Base-by-base conservation (phyloP, 2,797 vertebrate species). In the Tangara arthus region DNA sequence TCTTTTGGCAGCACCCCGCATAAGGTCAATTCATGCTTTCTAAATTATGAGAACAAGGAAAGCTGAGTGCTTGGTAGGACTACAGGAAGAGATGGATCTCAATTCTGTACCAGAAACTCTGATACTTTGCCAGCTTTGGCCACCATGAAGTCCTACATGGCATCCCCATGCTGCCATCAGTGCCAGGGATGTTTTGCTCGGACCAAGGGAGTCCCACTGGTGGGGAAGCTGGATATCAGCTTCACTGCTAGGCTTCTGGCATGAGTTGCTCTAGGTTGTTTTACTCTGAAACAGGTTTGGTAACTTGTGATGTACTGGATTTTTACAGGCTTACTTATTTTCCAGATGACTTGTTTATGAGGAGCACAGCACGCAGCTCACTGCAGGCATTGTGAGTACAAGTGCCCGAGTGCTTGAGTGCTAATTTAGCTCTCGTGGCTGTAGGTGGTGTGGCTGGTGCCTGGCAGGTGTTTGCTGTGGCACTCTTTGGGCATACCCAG, bases 261-360 rank as follows among this genome's bases (percentile, higher is more conserved):
- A 1, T 47, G 66, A 76, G 32, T 65, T 87, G 69, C 84, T 69
- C 69, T 73, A 75, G 49, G 84, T 69, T 82, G 34, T 93, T 95
- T 86, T 88, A 93, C 85, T 84, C 88, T 22, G 82, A 76, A 96
- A 96, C 95, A 94, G 96, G 94, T 96, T 95, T 97, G 85, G 87
- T 97, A 69, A 90, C 91, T 96, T 90, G 85, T 18, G 72, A 68
- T n/a, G 77, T 66, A 87, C 73, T 93, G 94, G 80, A 91, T 94
- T 95, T 96, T 93, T 96, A 88, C 72, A 66, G 85, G 89, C 89
- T 83, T 94, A 52, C 91, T 93, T 94, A 92, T 96, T 97, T 95
- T 94, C 95, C 95, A 96, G 96, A 86, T 93, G 94, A 96, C 76
- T 97, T 94, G 92, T 89, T 97, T 94, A 92, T 93, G 84, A 94